A percentile compares a stretch with the other conserved stretches of the same genome.
Evolutionary conservation across 2,797 vertebrate species (phyloP).

Genomic region (Enteromius anoplus): DNA sequence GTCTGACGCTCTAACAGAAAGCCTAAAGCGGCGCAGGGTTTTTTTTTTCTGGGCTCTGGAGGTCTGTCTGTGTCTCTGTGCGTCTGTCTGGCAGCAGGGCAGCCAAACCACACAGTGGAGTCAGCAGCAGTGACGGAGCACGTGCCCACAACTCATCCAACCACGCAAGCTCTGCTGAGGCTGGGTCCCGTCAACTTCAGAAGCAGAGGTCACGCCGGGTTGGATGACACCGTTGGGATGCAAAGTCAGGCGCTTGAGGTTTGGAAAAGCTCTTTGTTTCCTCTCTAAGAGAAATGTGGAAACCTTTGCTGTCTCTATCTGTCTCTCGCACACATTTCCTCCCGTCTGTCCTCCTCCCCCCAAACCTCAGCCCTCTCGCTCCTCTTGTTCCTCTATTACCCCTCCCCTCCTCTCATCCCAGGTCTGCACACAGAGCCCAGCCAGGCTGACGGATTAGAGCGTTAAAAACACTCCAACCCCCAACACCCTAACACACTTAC

Average conservation of each 20-base stretch:
- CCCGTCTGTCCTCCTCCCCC: conserved; percentile 22
- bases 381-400: conserved; percentile 17
- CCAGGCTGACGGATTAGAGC: conserved; percentile 21
- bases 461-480: not conserved
- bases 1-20: not conserved
- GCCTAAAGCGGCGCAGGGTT: not conserved
- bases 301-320: conserved; percentile 23
- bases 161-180: not conserved
- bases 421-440: conserved; percentile 11
- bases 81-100: conserved; percentile 11
- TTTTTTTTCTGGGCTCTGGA: not conserved
- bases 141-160: conserved; percentile 4
- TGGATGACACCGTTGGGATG: not conserved
- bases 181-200: conserved; percentile 6
- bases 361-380: conserved; percentile 1
- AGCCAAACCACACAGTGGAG: conserved; percentile 2
- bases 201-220: not conserved
- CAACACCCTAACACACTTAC: not conserved
- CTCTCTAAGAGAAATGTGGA: conserved; percentile 13
- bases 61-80: not conserved
- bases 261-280: conserved; percentile 30
- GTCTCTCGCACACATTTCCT: conserved; percentile 12
- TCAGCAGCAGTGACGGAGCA: conserved; percentile 11
- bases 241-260: conserved; percentile 11
- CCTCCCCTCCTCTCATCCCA: conserved; percentile 8